Conservation (phyloP, 1,140 invertebrate species). For the Drosophila fuyamai region DNA sequence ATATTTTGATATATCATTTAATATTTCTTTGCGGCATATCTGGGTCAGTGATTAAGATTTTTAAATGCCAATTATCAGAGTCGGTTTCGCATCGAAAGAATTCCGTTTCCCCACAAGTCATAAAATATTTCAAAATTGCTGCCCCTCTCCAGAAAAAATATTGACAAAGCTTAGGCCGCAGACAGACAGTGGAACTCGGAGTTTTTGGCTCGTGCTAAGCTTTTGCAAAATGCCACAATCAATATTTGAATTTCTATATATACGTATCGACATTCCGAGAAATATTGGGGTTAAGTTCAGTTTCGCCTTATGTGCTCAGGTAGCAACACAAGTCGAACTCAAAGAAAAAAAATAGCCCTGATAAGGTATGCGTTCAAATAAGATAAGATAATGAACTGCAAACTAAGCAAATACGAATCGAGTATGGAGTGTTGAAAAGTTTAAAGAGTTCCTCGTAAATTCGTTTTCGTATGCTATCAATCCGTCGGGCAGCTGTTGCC, state of each 20-base stretch:
- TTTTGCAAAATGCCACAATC: slow-evolving; percentile 53
- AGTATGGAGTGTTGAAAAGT: slow-evolving; percentile 47
- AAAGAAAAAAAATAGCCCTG: slow-evolving; percentile 1
- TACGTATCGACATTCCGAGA: slow-evolving; percentile 53
- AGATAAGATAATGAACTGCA: slow-evolving; percentile 60
- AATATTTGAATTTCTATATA: slow-evolving; percentile 52
- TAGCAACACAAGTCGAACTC: slow-evolving; percentile 34
- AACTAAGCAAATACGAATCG: slow-evolving; percentile 66
- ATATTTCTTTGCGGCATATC: slow-evolving; percentile 27
- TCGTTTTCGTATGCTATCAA: slow-evolving; percentile 39
- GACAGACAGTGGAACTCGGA: slow-evolving; percentile 22
- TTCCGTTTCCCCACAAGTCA: slow-evolving; percentile 31
- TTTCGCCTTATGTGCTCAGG: slow-evolving; percentile 49
- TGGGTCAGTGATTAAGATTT: slow-evolving; percentile 55
- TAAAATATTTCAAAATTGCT: slow-evolving; percentile 21
- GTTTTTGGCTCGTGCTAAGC: slow-evolving; percentile 74
- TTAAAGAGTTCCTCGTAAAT: slow-evolving; percentile 43
- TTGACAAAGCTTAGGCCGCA: slow-evolving; percentile 43
- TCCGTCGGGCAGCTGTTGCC: slow-evolving; percentile 54
- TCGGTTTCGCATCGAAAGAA: slow-evolving; percentile 4
- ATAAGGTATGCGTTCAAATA: slow-evolving; percentile 30
- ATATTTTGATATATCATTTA: slow-evolving; percentile 55
- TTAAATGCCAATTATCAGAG: slow-evolving; percentile 41
- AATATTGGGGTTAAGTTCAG: slow-evolving; percentile 77
- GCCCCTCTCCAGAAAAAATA: slow-evolving; percentile 30